Percentiles rank a stretch among this genome's conserved stretches.
Conservation (phyloP, 37 sponge, comb jelly and placozoan genomes). For the Beroe forskalii region DNA sequence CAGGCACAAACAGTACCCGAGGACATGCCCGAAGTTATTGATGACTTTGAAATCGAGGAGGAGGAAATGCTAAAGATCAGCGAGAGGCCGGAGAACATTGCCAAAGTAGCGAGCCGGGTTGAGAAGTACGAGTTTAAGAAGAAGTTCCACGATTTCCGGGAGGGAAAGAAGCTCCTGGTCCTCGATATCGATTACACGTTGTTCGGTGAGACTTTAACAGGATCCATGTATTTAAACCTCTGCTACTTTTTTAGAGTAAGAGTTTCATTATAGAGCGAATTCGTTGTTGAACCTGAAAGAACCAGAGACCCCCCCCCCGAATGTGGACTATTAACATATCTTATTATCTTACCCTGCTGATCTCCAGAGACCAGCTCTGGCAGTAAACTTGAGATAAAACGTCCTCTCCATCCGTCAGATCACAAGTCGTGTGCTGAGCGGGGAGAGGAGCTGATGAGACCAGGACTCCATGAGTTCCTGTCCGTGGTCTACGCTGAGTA, state of each 20-base stretch:
- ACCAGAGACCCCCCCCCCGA: too few relatives aligned
- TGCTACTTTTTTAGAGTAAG: too few relatives aligned
- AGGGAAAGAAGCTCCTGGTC: constrained; percentile 67
- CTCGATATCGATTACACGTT: constrained; percentile 68
- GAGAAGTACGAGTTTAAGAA: constrained; percentile 64
- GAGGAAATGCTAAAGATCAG: constrained; percentile 62
- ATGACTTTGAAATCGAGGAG: constrained; percentile 65
- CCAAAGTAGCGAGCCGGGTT: constrained; percentile 16
- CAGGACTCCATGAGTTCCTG: constrained; percentile 67
- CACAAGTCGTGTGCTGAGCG: constrained; percentile 66
- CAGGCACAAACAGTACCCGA: constrained; percentile 46
- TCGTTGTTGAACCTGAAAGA: too few relatives aligned
- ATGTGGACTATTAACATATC: too few relatives aligned
- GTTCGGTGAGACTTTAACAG: constrained; percentile 61
- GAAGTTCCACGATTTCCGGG: constrained; percentile 59
- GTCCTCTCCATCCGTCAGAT: too few relatives aligned
- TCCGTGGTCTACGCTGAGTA: constrained; percentile 65
- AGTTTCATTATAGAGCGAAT: too few relatives aligned
- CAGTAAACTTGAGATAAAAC: too few relatives aligned
- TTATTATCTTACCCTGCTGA: too few relatives aligned
- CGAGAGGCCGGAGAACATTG: constrained; percentile 27
- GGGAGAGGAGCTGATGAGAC: constrained; percentile 68
- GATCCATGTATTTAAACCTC: too few relatives aligned
- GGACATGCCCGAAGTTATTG: constrained; percentile 64
- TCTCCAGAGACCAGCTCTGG: too few relatives aligned